Percentiles rank a stretch among this genome's conserved stretches.
Evolutionary conservation across 2,888 invertebrate genomes (phyloP).

Genomic region (Tachina grossa): DNA sequence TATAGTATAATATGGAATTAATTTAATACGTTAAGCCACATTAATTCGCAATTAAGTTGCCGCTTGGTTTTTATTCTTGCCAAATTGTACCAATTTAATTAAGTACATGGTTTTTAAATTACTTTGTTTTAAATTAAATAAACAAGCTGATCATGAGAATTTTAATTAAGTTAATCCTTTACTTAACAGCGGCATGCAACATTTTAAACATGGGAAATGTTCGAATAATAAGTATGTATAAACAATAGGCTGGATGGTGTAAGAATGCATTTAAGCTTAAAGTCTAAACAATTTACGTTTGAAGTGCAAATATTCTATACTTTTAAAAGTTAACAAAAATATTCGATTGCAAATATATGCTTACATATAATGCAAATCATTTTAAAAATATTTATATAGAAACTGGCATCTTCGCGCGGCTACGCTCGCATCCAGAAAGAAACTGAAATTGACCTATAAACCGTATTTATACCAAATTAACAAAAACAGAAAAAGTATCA

Average conservation of each 20-base stretch:
- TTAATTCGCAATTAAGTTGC: constrained; percentile 43
- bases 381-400: no score
- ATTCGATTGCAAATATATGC: no score
- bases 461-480: no score
- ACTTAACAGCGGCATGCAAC: constrained; percentile 30
- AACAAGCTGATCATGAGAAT: constrained; percentile 22
- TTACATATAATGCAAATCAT: no score
- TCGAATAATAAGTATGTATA: background rate
- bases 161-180: constrained; percentile 17
- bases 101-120: constrained; percentile 20
- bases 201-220: background rate
- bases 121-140: constrained; percentile 19
- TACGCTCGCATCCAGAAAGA: no score
- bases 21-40: constrained; percentile 33
- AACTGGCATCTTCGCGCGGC: no score
- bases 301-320: no score
- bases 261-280: no score
- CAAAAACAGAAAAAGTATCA: no score
- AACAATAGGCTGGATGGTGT: background rate
- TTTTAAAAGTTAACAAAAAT: no score
- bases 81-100: constrained; percentile 39
- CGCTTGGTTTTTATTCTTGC: constrained; percentile 1
- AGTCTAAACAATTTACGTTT: no score
- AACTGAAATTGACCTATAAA: no score
- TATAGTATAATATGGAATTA: constrained; percentile 1